Evolutionary conservation across 1,140 invertebrate genomes (phyloP).

Genomic region (Drosophila kurseongensis): DNA sequence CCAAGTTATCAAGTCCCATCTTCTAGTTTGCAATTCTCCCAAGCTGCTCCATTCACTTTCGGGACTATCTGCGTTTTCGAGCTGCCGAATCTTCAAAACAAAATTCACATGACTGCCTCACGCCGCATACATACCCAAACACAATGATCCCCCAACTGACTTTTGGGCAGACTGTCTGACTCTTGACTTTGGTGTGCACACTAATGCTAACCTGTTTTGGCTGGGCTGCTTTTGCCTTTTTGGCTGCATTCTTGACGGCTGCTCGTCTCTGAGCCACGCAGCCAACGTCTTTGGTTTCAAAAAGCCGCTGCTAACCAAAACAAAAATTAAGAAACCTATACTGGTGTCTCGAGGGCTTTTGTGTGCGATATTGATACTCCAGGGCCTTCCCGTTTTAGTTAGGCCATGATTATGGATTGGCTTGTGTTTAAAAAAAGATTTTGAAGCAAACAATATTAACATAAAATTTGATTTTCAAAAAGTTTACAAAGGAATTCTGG

Average conservation of each 20-base stretch:
- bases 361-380: slow-evolving; percentile 46
- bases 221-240: slow-evolving; percentile 48
- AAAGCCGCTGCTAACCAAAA: slow-evolving; percentile 53
- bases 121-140: slow-evolving; percentile 33
- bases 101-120: slow-evolving; percentile 72
- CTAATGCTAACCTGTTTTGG: slow-evolving; percentile 68
- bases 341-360: slow-evolving; percentile 13
- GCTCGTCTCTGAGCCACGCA: slow-evolving; percentile 34
- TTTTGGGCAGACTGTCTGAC: slow-evolving; percentile 50
- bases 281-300: slow-evolving; percentile 56
- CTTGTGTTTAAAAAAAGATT: too few relatives aligned
- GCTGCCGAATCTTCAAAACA: slow-evolving; percentile 53
- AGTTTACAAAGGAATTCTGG: too few relatives aligned
- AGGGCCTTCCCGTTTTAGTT: neutral
- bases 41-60: slow-evolving; percentile 66
- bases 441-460: too few relatives aligned
- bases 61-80: slow-evolving; percentile 35
- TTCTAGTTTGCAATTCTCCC: slow-evolving; percentile 16
- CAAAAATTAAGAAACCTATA: slow-evolving; percentile 42
- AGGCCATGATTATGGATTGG: too few relatives aligned
- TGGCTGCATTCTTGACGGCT: slow-evolving; percentile 66
- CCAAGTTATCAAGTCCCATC: slow-evolving; percentile 4
- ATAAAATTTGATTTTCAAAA: too few relatives aligned
- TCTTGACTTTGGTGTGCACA: slow-evolving; percentile 68
- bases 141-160: slow-evolving; percentile 27